Percentiles rank a stretch among this genome's conserved stretches.
These are phyloP conservation scores for Calephelis nemesis DNA, from an alignment of 1,140 invertebrate genomes.

Conservation along the genomic window DNA sequence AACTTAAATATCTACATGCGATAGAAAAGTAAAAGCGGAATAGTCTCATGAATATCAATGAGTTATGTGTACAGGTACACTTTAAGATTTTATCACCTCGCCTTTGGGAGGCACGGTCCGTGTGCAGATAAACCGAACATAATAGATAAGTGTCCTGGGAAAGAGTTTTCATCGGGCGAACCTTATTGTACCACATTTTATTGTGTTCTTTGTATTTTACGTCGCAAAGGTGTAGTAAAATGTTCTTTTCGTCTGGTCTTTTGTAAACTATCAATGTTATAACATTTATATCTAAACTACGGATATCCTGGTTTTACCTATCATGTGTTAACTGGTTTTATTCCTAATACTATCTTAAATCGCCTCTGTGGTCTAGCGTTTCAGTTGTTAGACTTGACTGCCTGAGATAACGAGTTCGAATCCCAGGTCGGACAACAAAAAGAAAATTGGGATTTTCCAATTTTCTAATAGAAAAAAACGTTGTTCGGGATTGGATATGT, in stretches of 20 bases:
- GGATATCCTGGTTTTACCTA: no score
- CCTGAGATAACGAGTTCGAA: no score
- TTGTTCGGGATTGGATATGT: no score
- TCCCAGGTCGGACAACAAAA: no score
- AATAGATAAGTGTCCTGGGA: slow-evolving; percentile 39
- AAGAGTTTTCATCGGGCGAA: slow-evolving; percentile 39
- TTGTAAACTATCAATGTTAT: slow-evolving; percentile 27
- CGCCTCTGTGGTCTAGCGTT: no score
- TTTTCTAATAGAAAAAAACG: no score
- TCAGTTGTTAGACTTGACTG: no score
- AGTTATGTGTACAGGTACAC: background rate
- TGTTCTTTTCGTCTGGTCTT: slow-evolving; percentile 30
- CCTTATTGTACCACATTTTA: slow-evolving; percentile 39
- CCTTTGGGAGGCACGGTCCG: slow-evolving; percentile 4
- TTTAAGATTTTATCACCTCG: slow-evolving; percentile 6
- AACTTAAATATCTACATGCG: no score
- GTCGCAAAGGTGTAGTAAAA: slow-evolving; percentile 31
- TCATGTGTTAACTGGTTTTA: no score
- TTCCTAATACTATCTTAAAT: no score
- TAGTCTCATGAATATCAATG: slow-evolving; percentile 1
- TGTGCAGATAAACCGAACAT: slow-evolving; percentile 26
- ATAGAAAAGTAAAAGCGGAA: background rate
- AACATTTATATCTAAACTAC: background rate
- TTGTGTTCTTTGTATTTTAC: slow-evolving; percentile 39
- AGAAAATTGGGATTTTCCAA: no score